Percentiles rank a stretch among this genome's conserved stretches.
Conservation (phyloP, 2,797 vertebrate species). For the Gadopsis marmoratus region DNA sequence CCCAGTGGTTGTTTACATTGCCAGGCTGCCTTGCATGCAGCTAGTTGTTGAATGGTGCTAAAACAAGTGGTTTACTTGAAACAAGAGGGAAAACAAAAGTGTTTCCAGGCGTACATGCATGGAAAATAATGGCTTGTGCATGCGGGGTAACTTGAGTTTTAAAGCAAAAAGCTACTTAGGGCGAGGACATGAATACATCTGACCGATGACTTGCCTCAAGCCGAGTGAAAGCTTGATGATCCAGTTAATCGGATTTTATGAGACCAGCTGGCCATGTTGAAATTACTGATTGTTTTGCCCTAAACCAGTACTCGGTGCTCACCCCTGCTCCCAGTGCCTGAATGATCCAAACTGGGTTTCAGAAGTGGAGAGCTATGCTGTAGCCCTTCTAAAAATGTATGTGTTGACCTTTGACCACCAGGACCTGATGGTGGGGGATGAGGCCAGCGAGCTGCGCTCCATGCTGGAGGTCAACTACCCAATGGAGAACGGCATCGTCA, state of each 20-base stretch:
- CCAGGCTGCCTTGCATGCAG: constrained; percentile 75
- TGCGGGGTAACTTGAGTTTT: constrained; percentile 69
- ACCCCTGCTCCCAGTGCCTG: not conserved
- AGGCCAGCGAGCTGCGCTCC: constrained; percentile 89
- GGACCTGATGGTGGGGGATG: constrained; percentile 91
- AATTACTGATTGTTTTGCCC: not conserved
- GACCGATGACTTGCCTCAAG: constrained; percentile 6
- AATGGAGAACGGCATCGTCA: constrained; percentile 90
- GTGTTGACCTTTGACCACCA: constrained; percentile 55
- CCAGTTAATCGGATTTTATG: constrained; percentile 18
- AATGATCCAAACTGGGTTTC: constrained; percentile 6
- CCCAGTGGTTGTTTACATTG: constrained; percentile 67
- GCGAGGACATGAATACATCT: constrained; percentile 2
- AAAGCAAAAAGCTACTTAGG: constrained; percentile 16
- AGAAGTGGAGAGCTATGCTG: not conserved
- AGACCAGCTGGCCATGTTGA: constrained; percentile 3
- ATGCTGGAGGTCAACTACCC: constrained; percentile 90
- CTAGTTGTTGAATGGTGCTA: constrained; percentile 65
- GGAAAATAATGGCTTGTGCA: constrained; percentile 74
- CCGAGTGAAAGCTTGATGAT: not conserved
- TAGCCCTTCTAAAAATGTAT: constrained; percentile 1
- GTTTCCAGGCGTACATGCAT: constrained; percentile 76
- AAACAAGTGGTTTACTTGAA: constrained; percentile 63
- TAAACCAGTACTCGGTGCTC: not conserved
- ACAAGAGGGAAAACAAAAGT: constrained; percentile 41